A percentile compares a stretch with the other conserved stretches of the same genome.
phyloP scores from a whole-genome alignment of 2,888 invertebrate species.

The Xestia c-nigrum region DNA sequence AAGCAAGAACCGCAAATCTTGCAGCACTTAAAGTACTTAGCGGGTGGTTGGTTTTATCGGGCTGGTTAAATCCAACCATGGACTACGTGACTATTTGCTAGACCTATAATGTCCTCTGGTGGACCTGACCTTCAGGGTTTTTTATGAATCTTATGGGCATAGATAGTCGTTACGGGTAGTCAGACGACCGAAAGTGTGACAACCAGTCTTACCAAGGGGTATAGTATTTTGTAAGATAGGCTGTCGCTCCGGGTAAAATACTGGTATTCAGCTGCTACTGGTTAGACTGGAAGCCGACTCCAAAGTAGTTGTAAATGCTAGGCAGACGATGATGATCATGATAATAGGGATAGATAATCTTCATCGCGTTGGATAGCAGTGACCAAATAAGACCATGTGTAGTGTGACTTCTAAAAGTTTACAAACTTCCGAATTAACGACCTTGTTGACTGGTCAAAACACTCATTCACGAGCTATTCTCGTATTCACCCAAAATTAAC shows the following conservation, averaged over 20 bases:
- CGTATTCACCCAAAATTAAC: conserved; percentile 26
- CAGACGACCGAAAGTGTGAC: too few species aligned
- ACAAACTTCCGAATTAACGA: neutral
- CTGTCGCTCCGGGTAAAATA: too few species aligned
- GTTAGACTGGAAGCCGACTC: too few species aligned
- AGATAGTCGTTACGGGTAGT: too few species aligned
- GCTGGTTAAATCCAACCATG: neutral
- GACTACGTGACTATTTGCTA: conserved; percentile 14
- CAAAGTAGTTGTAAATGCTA: too few species aligned
- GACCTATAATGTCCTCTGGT: neutral
- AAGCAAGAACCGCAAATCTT: conserved; percentile 7
- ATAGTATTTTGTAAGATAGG: too few species aligned
- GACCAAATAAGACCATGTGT: neutral
- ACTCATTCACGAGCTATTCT: conserved; percentile 8
- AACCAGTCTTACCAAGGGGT: too few species aligned
- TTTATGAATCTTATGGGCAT: neutral
- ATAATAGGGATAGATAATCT: neutral
- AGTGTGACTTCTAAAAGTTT: neutral
- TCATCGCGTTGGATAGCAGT: neutral
- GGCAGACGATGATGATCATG: too few species aligned
- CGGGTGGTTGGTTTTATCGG: conserved; percentile 23
- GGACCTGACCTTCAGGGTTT: neutral
- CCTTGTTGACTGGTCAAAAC: neutral
- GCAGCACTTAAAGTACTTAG: conserved; percentile 2
- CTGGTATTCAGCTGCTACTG: too few species aligned